Conservation (phyloP, 2,888 invertebrate genomes). For the Eugnorisma glareosa region DNA sequence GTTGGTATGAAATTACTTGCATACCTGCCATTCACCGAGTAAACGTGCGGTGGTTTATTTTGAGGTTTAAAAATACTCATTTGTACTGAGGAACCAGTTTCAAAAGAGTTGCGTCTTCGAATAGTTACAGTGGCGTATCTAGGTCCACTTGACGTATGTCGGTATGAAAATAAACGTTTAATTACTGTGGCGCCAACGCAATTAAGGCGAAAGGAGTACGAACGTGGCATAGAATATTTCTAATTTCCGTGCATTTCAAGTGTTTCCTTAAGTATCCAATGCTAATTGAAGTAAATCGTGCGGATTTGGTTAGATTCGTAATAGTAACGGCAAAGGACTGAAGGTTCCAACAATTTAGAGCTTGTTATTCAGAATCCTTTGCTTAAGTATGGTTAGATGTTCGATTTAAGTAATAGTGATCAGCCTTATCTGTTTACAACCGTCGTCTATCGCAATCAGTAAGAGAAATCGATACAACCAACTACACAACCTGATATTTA, state of each 20-base stretch:
- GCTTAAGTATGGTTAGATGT: neutral
- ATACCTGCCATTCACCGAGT: constrained; percentile 75
- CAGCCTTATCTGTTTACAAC: neutral
- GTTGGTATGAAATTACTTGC: constrained; percentile 73
- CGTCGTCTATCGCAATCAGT: neutral
- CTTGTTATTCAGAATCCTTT: neutral
- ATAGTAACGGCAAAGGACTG: neutral
- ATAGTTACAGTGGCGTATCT: constrained; percentile 54
- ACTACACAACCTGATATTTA: constrained; percentile 3
- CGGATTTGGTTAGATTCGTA: constrained; percentile 17
- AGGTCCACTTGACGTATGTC: constrained; percentile 57
- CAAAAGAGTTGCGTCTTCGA: constrained; percentile 47
- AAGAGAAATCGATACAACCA: neutral
- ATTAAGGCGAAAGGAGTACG: constrained; percentile 59
- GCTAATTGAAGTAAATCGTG: constrained; percentile 39
- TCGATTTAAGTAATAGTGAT: neutral
- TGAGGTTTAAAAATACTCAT: constrained; percentile 68
- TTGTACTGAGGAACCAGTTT: constrained; percentile 68
- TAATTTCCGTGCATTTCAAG: constrained; percentile 59
- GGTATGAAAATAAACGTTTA: constrained; percentile 63
- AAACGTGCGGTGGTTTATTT: constrained; percentile 69
- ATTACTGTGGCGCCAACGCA: constrained; percentile 64
- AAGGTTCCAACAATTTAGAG: neutral
- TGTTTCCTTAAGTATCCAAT: constrained; percentile 35
- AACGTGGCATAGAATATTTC: constrained; percentile 65